Conservation (phyloP, 2,888 invertebrate species). For the Nemurella pictetii region DNA sequence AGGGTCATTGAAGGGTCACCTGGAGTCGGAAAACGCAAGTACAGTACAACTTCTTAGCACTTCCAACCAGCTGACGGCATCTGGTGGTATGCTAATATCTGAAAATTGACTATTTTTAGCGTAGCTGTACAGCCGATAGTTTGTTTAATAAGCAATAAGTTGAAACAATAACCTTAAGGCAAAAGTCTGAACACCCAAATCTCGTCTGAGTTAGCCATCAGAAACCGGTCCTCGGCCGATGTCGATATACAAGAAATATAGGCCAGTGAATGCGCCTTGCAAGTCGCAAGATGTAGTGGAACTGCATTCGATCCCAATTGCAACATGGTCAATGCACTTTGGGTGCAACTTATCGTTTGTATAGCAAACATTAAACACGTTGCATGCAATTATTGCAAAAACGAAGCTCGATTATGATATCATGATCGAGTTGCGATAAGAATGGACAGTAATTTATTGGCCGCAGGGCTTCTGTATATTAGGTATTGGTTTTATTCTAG, state of each 20-base stretch:
- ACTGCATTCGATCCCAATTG: constrained; percentile 3
- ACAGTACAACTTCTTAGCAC: too few relatives aligned
- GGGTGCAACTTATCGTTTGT: background rate
- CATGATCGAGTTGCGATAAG: background rate
- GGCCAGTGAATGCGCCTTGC: background rate
- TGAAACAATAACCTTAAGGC: background rate
- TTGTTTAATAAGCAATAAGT: background rate
- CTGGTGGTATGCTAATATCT: too few relatives aligned
- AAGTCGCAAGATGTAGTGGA: background rate
- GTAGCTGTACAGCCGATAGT: too few relatives aligned
- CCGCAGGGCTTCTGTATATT: background rate
- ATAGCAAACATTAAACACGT: background rate
- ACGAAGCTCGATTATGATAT: background rate
- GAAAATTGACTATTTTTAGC: too few relatives aligned
- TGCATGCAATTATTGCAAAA: background rate
- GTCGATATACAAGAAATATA: background rate
- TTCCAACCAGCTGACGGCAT: too few relatives aligned
- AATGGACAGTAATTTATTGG: background rate
- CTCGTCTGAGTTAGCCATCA: background rate
- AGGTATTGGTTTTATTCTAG: background rate
- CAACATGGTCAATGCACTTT: constrained; percentile 19
- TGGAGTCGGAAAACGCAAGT: too few relatives aligned
- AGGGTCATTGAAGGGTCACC: too few relatives aligned
- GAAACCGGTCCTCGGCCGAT: background rate
- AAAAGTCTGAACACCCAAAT: background rate